Evolutionary conservation across 2,888 invertebrate species (phyloP), one percentile per base, ranked within the genome.

Genomic region (Ptychoptera albimana): DNA sequence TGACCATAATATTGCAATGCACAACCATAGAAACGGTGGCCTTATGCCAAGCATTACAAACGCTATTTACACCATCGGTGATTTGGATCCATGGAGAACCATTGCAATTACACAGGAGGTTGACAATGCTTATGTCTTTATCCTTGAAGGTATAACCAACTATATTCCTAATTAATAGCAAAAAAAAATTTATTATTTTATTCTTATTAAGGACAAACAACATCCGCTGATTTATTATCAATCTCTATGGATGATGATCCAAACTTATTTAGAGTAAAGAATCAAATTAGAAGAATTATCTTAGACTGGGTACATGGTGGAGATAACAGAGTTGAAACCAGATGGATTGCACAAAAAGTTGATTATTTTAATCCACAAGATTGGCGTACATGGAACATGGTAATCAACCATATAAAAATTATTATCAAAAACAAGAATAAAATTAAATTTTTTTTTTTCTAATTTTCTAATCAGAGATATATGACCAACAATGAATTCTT

Each of bases 391-490:
- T 34, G 34, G 34, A 8, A 34, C 4, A 34, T 34, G 34, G 34
- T 34, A n/a, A 34, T n/a, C 8, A 34, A 6, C 7, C 7, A 23
- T 7, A 23, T 7, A 7, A 23, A 23, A 23, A 23, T 23, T 23
- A 6, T 34, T 34, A 34, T 10, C 4, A 4, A n/a, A n/a, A n/a
- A n/a, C n/a, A n/a, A n/a, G n/a, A 37, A 34, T 29, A 37, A 10
- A 23, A n/a, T 42, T 12, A 29, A 37, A 37, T 10, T 32, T 8
- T 40, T 37, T 1, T 16, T 15, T 39, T n/a, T 12, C 39, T 37
- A n/a, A n/a, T n/a, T n/a, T n/a, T n/a, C n/a, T n/a, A n/a, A n/a
- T 9, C 57, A 72, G 72, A 63, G 71, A 11, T 70, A 63, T 53
- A 64, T 60, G 54, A 64, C 64, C 53, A 68, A 67, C 50, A 45